phyloP scores from a whole-genome alignment of 2,797 vertebrate genomes.

The Aplochiton taeniatus region DNA sequence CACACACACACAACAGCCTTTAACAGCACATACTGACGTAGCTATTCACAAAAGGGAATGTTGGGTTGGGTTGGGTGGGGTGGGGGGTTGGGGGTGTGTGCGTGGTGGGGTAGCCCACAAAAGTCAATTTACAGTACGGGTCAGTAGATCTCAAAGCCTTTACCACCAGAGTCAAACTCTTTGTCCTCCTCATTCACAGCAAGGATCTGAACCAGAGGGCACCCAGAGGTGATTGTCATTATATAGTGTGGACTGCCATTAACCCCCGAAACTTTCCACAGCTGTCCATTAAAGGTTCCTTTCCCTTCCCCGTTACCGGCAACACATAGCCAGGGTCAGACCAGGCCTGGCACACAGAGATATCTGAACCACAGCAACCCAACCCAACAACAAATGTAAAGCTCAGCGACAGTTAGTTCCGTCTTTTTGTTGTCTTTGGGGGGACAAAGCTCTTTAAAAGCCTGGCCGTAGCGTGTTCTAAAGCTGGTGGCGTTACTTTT shows the following conservation, averaged over 20 bases:
- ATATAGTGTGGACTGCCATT: constrained; percentile 73
- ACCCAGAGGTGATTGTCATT: constrained; percentile 73
- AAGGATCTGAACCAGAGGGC: constrained; percentile 61
- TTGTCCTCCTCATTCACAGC: constrained; percentile 73
- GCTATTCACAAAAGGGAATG: too few relatives aligned
- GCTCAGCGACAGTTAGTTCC: constrained; percentile 54
- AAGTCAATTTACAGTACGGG: constrained; percentile 80
- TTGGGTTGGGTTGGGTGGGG: too few relatives aligned
- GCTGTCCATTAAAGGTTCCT: constrained; percentile 69
- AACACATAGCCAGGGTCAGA: constrained; percentile 54
- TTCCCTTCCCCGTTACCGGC: constrained; percentile 64
- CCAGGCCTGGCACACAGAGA: constrained; percentile 28
- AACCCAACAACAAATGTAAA: constrained; percentile 47
- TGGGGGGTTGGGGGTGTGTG: constrained; percentile 30
- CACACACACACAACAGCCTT: constrained; percentile 20
- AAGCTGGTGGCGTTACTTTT: constrained; percentile 43
- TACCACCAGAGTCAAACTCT: constrained; percentile 77
- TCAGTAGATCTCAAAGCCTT: constrained; percentile 82
- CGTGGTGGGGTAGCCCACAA: constrained; percentile 61
- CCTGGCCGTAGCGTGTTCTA: constrained; percentile 35
- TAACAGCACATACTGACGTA: constrained; percentile 22
- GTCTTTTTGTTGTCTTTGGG: constrained; percentile 47
- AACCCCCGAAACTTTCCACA: constrained; percentile 72
- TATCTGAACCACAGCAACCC: constrained; percentile 39
- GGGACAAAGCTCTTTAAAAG: constrained; percentile 41